Conservation (phyloP, 2,888 invertebrate species). For the Sinopyrophorus schimmeli region DNA sequence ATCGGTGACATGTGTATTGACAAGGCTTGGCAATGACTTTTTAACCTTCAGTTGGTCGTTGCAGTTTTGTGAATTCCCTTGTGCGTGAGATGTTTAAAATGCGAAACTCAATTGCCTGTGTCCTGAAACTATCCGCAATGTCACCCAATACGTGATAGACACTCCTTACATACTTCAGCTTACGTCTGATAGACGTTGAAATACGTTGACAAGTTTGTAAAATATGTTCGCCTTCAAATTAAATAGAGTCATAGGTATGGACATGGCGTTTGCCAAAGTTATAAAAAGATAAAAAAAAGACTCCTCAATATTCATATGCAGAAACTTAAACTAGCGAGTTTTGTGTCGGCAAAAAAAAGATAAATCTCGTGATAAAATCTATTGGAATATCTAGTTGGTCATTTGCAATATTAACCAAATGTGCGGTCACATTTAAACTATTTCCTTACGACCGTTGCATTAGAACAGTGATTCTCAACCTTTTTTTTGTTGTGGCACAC, state of each 20-base stretch:
- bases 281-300: too few species aligned
- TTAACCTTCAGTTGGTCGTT: conserved; percentile 37
- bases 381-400: too few species aligned
- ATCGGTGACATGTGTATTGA: conserved; percentile 19
- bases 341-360: too few species aligned
- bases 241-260: conserved; percentile 13
- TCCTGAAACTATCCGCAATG: conserved; percentile 55
- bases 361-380: too few species aligned
- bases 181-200: conserved; percentile 22
- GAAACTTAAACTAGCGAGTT: too few species aligned
- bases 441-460: too few species aligned
- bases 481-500: too few species aligned
- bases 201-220: conserved; percentile 20
- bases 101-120: conserved; percentile 47
- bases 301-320: too few species aligned
- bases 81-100: conserved; percentile 51
- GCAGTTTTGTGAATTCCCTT: conserved; percentile 41
- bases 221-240: conserved; percentile 15
- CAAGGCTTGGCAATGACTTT: conserved; percentile 27
- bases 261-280: conserved; percentile 3
- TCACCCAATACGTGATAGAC: conserved; percentile 56
- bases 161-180: conserved; percentile 50
- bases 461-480: too few species aligned
- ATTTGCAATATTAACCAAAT: too few species aligned
- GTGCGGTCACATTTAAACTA: too few species aligned